Percentiles rank a stretch among this genome's conserved stretches.
Conservation (phyloP, 2,888 invertebrate species). For the Athalia cordata region DNA sequence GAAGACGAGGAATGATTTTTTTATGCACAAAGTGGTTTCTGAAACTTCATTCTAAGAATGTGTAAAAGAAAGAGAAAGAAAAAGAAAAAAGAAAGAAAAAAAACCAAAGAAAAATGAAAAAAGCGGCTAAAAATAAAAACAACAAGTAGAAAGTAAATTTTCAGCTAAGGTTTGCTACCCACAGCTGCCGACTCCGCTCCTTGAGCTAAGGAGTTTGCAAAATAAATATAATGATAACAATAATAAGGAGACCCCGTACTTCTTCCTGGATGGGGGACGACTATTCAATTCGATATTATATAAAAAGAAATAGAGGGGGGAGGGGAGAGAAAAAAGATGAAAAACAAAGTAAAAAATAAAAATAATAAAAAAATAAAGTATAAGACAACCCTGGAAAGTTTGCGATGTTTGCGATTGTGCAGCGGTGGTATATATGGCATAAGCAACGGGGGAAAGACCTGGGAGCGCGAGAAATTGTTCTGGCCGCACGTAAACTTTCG, state of each 20-base stretch:
- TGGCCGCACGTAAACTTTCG: constrained; percentile 37
- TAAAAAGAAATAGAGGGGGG: not conserved
- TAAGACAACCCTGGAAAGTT: not conserved
- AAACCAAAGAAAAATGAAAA: no score
- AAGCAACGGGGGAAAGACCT: not conserved
- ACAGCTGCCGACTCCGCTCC: no score
- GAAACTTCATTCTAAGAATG: not conserved
- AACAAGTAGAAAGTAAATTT: no score
- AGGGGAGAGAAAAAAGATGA: not conserved
- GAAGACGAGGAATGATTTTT: constrained; percentile 6
- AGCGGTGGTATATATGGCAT: not conserved
- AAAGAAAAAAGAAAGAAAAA: no score
- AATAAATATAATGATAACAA: no score
- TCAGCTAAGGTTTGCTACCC: no score
- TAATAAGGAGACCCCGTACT: no score
- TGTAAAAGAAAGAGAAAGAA: no score
- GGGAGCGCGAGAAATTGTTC: constrained; percentile 32
- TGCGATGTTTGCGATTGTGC: constrained; percentile 1
- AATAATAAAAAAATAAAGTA: not conserved
- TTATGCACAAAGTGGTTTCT: constrained; percentile 1
- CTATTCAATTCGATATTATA: no score
- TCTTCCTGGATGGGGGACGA: no score
- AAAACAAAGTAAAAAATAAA: not conserved
- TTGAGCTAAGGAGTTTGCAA: no score
- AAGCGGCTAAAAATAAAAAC: no score